phyloP scores from a whole-genome alignment of 2,113 vertebrate species.

The Oceanites oceanicus region DNA sequence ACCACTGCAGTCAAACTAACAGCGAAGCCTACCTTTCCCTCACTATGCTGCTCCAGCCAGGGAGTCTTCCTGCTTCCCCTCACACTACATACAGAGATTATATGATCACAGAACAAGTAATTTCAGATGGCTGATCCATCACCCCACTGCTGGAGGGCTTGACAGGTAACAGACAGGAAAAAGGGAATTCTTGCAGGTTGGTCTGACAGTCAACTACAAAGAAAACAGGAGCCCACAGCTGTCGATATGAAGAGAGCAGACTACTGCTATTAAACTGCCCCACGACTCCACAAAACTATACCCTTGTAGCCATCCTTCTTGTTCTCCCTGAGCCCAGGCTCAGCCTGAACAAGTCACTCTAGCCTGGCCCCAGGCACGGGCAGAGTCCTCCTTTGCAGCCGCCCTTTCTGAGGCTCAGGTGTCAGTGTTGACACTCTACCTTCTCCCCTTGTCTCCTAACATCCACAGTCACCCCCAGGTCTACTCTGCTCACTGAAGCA shows the following conservation, averaged over 20 bases:
- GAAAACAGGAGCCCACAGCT: background rate
- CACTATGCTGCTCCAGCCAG: background rate
- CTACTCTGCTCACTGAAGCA: background rate
- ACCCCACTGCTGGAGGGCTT: background rate
- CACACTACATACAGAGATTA: background rate
- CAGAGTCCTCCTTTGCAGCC: background rate
- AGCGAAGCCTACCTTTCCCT: background rate
- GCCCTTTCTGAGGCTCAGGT: background rate
- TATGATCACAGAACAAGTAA: background rate
- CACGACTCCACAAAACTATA: background rate
- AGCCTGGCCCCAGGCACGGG: background rate
- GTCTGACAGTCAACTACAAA: background rate
- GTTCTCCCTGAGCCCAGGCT: background rate
- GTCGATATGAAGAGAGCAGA: background rate
- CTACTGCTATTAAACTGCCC: background rate
- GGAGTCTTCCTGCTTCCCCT: background rate
- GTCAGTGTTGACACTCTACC: background rate
- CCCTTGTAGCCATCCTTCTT: background rate
- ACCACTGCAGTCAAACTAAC: background rate
- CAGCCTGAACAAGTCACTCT: background rate
- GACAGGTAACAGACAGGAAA: background rate
- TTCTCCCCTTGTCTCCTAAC: background rate
- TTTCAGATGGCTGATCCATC: background rate
- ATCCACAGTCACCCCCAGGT: background rate
- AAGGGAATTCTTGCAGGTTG: background rate